Conservation (phyloP, 2,113 vertebrate species). For the Limanda limanda region DNA sequence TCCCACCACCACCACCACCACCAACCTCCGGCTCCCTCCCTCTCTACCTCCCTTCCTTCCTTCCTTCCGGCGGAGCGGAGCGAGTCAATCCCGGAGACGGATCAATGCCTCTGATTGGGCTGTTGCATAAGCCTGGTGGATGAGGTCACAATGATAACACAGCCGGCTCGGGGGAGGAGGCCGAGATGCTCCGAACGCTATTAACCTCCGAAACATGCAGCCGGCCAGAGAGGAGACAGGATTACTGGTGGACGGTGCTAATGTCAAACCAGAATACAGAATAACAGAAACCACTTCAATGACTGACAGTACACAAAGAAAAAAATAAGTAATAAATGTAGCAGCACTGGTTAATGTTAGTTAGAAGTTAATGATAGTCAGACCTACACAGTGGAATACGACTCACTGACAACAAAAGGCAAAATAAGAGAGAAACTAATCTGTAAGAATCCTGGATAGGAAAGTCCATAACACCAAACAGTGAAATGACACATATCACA, state of each 20-base stretch:
- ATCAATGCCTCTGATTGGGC: slow-evolving; percentile 74
- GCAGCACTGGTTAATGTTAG: too few species aligned
- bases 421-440: too few species aligned
- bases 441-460: too few species aligned
- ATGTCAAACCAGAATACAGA: slow-evolving; percentile 16
- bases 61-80: slow-evolving; percentile 49
- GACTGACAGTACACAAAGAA: too few species aligned
- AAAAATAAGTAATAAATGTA: too few species aligned
- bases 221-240: too few species aligned
- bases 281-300: neutral
- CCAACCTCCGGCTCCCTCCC: neutral
- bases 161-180: slow-evolving; percentile 7
- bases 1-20: neutral
- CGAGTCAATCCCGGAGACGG: slow-evolving; percentile 61
- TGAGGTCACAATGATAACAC: slow-evolving; percentile 63
- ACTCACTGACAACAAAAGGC: too few species aligned
- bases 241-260: too few species aligned
- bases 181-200: neutral
- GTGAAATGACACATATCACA: too few species aligned
- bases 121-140: slow-evolving; percentile 70
- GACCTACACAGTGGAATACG: too few species aligned
- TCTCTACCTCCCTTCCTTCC: neutral
- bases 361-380: too few species aligned
- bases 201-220: neutral
- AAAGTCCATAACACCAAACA: too few species aligned